Evolutionary conservation across 2,888 invertebrate species (phyloP).

Genomic region (Elgonia sp.): DNA sequence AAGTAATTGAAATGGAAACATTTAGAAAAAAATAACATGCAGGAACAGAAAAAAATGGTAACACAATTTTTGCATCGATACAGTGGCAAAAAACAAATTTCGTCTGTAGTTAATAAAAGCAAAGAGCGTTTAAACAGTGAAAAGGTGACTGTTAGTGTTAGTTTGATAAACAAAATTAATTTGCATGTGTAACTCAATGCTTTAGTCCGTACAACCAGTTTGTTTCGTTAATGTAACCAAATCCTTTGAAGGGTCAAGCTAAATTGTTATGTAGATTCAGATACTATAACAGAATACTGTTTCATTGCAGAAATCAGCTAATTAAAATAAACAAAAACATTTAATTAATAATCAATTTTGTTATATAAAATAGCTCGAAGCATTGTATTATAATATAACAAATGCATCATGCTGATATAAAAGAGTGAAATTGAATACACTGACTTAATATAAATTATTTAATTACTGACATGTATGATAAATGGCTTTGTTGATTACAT

Average conservation of each 20-base stretch:
- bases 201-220: constrained; percentile 35
- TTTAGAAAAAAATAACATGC: too few species aligned
- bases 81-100: not conserved
- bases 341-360: constrained; percentile 30
- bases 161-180: constrained; percentile 57
- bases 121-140: constrained; percentile 6
- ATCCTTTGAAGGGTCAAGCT: constrained; percentile 42
- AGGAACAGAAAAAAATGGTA: too few species aligned
- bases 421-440: not conserved
- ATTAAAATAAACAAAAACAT: constrained; percentile 21
- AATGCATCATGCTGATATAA: not conserved
- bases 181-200: constrained; percentile 58
- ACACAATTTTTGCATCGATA: too few species aligned
- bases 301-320: constrained; percentile 33
- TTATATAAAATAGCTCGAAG: not conserved
- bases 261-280: constrained; percentile 58
- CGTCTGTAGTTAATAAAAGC: constrained; percentile 6
- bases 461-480: not conserved
- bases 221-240: constrained; percentile 56
- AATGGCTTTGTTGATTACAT: constrained; percentile 9
- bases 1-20: too few species aligned
- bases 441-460: constrained; percentile 19
- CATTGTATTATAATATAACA: not conserved
- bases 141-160: constrained; percentile 30
- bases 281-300: constrained; percentile 37